A percentile compares a stretch with the other conserved stretches of the same genome.
Conservation (phyloP, 2,888 invertebrate genomes). For the Caradrina kadenii region DNA sequence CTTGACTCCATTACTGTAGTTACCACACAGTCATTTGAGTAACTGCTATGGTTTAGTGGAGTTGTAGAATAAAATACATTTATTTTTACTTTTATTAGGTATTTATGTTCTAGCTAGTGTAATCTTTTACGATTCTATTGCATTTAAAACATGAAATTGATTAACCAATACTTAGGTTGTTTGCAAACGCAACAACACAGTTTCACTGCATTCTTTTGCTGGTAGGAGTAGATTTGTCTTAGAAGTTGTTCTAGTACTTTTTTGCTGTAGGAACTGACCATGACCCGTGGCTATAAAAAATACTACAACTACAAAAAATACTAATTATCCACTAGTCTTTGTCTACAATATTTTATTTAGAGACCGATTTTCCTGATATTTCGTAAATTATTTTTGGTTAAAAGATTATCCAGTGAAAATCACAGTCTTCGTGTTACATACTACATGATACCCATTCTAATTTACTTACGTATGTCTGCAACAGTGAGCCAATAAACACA, state of each 20-base stretch:
- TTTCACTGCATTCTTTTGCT: neutral
- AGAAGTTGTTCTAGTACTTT: neutral
- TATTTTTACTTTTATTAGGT: neutral
- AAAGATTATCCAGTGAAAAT: neutral
- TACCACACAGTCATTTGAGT: conserved; percentile 51
- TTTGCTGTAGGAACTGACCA: neutral
- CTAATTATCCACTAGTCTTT: neutral
- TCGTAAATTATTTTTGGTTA: neutral
- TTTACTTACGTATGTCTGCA: neutral
- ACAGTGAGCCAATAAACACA: too few species aligned
- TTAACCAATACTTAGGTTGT: too few species aligned
- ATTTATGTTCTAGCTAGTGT: conserved; percentile 1
- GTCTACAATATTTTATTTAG: neutral
- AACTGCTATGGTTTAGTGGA: conserved; percentile 33
- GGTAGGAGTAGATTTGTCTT: neutral
- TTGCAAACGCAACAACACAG: neutral
- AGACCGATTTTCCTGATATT: neutral
- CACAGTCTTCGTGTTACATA: neutral
- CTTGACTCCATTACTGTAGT: conserved; percentile 28
- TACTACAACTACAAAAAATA: neutral
- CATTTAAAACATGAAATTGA: neutral
- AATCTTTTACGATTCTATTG: neutral
- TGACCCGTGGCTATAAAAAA: conserved; percentile 9
- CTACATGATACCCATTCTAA: neutral
- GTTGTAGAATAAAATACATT: conserved; percentile 23